phyloP scores from a whole-genome alignment of 2,888 invertebrate species.

The Tenthredo notha region DNA sequence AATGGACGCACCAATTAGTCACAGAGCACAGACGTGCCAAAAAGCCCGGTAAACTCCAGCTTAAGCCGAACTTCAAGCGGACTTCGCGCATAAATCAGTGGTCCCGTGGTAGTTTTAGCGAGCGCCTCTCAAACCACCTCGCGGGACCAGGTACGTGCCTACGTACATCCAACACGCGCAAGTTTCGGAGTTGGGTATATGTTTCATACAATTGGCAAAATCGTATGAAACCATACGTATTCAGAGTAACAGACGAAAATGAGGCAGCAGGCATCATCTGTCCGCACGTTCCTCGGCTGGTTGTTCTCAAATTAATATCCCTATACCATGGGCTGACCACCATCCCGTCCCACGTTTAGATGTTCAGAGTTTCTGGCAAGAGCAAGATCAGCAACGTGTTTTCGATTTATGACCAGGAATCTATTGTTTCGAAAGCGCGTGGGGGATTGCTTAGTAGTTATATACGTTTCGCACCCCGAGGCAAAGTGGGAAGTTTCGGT shows the following conservation, averaged over 20 bases:
- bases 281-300: slow-evolving; percentile 59
- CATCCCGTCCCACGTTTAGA: background rate
- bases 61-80: slow-evolving; percentile 65
- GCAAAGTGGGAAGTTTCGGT: slow-evolving; percentile 21
- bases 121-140: slow-evolving; percentile 47
- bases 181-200: background rate
- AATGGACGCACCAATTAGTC: slow-evolving; percentile 53
- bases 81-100: slow-evolving; percentile 70
- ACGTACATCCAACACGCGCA: slow-evolving; percentile 27
- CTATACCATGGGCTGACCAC: slow-evolving; percentile 61
- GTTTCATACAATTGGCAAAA: too few species aligned
- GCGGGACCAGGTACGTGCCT: slow-evolving; percentile 33
- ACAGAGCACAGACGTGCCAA: slow-evolving; percentile 65
- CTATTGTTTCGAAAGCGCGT: slow-evolving; percentile 58
- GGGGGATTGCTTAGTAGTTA: slow-evolving; percentile 34
- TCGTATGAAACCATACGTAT: slow-evolving; percentile 37
- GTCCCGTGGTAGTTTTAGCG: slow-evolving; percentile 64
- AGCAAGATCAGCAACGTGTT: slow-evolving; percentile 58
- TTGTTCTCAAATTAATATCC: slow-evolving; percentile 70
- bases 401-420: slow-evolving; percentile 60
- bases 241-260: slow-evolving; percentile 37
- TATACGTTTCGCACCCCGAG: background rate
- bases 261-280: slow-evolving; percentile 42
- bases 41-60: slow-evolving; percentile 68
- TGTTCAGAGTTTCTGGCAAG: slow-evolving; percentile 24